phyloP scores from a whole-genome alignment of 1,140 invertebrate genomes.

The Antheraea mylitta region DNA sequence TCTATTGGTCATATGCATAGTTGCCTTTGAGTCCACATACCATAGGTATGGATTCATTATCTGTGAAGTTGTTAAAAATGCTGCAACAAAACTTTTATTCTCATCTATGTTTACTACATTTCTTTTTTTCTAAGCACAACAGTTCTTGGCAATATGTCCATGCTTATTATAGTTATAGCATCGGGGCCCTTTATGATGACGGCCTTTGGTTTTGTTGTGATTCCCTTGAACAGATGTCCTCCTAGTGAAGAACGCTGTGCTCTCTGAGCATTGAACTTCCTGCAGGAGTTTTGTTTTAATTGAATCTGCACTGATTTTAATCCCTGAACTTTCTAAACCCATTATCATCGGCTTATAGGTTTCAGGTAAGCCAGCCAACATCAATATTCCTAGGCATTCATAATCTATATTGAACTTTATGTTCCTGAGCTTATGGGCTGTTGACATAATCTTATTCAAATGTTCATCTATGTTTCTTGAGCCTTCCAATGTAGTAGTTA shows the following conservation, averaged over 20 bases:
- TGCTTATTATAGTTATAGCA: conserved; percentile 36
- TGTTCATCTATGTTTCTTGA: too few species aligned
- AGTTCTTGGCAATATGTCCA: conserved; percentile 36
- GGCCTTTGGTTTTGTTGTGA: too few species aligned
- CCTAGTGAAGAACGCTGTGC: conserved; percentile 25
- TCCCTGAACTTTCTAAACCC: conserved; percentile 44
- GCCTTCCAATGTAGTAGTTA: too few species aligned
- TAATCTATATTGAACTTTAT: conserved; percentile 49
- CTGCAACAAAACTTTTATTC: conserved; percentile 31
- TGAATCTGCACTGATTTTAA: conserved; percentile 45
- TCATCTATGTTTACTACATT: conserved; percentile 21
- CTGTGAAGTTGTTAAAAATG: conserved; percentile 21
- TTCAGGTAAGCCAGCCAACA: conserved; percentile 56
- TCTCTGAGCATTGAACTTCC: conserved; percentile 32
- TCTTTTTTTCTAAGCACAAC: conserved; percentile 25
- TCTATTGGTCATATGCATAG: conserved; percentile 36
- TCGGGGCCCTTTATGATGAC: conserved; percentile 27
- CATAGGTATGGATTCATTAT: conserved; percentile 16
- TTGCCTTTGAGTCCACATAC: conserved; percentile 42
- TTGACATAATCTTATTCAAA: too few species aligned
- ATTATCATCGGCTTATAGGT: conserved; percentile 66
- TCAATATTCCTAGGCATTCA: conserved; percentile 52
- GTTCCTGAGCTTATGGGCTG: conserved; percentile 42
- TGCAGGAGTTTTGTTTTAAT: conserved; percentile 64
- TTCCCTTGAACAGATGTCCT: neutral